Conservation (phyloP, 2,113 vertebrate species). For the Pionites leucogaster region DNA sequence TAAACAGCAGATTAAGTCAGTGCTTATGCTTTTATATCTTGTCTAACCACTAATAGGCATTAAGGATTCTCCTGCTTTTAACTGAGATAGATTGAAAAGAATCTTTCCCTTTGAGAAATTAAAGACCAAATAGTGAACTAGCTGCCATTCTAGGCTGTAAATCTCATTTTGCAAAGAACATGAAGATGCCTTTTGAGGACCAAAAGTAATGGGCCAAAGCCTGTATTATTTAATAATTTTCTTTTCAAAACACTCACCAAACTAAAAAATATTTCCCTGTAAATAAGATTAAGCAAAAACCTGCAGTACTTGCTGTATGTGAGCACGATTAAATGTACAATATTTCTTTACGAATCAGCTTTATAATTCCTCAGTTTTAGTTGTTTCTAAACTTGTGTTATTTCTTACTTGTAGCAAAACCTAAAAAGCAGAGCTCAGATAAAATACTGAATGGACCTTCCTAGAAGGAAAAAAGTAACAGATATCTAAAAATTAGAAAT, state of each 20-base stretch:
- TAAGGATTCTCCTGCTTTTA: background rate
- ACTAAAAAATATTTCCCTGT: background rate
- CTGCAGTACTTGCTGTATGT: background rate
- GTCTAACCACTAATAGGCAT: background rate
- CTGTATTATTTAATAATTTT: background rate
- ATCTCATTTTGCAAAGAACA: background rate
- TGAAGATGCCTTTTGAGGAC: background rate
- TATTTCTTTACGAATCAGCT: background rate
- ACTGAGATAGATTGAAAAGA: background rate
- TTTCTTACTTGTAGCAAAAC: background rate
- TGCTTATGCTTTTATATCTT: background rate
- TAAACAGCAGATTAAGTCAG: background rate
- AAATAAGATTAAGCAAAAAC: background rate
- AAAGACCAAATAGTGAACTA: background rate
- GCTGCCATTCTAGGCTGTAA: background rate
- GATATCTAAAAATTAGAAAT: background rate
- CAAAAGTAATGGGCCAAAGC: background rate
- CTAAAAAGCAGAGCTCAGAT: background rate
- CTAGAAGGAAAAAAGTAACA: background rate
- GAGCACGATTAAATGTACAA: background rate
- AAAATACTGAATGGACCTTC: background rate
- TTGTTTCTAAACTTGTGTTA: background rate
- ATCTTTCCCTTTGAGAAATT: background rate
- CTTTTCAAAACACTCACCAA: background rate
- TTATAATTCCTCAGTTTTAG: background rate